Evolutionary conservation across 2,113 vertebrate species (phyloP), one percentile per base, ranked within the genome.

Genomic region (Hippolais icterina): DNA sequence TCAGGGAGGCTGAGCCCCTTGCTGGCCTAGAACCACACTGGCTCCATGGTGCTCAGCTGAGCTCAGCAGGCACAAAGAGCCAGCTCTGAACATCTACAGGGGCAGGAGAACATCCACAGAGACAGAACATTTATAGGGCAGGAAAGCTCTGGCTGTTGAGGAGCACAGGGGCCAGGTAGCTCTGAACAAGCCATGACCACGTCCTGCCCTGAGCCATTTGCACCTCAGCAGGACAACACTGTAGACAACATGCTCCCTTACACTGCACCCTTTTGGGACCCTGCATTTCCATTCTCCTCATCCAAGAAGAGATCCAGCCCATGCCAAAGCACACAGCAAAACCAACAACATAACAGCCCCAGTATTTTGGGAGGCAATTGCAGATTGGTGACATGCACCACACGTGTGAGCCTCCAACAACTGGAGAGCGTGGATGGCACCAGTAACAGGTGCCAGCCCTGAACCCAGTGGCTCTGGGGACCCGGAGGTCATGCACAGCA

Each of bases 1-100:
- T 60, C 71, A 61, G 61, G 37, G 35, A 42, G 8, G 39, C 54
- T 27, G 37, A 91, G 25, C 29, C 35, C 83, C 76, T 64, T 2
- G 1, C 44, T 65, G 23, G 18, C 44, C 57, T 2, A 0, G 56
- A 52, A n/a, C 21, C 46, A 74, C 1, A 0, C 4, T 39, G 69
- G 46, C 13, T 47, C 18, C 49, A 18, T 1, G 16, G 21, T 77
- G 54, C 37, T 87, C 53, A 81, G 35, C 33, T 41, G 42, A 63
- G 63, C n/a, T 50, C 59, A 81, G 57, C 21, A 65, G 35, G 29
- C 2, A 3, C 27, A 12, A 0, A 0, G 52, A 68, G 39, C 18
- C 39, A 24, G 16, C 53, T 63, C 6, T 47, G 59, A 89, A 37
- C 53, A 49, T 11, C 64, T 25, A 2, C 5, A 23, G 12, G 7